Conservation (phyloP, 2,888 invertebrate genomes). For the Drosophila helvetica region DNA sequence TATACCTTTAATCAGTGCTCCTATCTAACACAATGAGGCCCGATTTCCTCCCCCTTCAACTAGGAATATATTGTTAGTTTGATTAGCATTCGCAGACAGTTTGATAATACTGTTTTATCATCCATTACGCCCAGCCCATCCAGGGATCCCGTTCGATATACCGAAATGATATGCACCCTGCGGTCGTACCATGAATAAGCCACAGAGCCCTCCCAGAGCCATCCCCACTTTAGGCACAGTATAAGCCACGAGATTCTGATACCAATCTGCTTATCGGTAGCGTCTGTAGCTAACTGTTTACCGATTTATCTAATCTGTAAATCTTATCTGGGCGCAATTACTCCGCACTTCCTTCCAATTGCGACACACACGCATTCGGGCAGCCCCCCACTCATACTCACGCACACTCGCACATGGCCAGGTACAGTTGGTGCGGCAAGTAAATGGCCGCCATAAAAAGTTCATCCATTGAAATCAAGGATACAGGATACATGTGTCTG, state of each 20-base stretch:
- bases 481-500: conserved; percentile 1
- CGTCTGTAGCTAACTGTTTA: conserved; percentile 33
- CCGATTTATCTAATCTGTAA: conserved; percentile 60
- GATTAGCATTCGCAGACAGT: neutral
- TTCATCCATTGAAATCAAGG: conserved; percentile 21
- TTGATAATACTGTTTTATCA: neutral
- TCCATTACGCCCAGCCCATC: neutral
- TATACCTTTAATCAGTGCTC: too few species aligned
- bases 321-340: conserved; percentile 41
- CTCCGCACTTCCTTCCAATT: conserved; percentile 38
- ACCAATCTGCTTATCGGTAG: conserved; percentile 31
- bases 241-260: conserved; percentile 26
- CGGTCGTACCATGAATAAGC: neutral
- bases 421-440: conserved; percentile 15
- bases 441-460: conserved; percentile 36
- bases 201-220: neutral
- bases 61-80: too few species aligned
- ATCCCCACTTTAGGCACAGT: neutral
- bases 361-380: conserved; percentile 16
- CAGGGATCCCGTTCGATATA: neutral
- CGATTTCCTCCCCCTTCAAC: too few species aligned
- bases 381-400: conserved; percentile 5
- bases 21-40: too few species aligned
- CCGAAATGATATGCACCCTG: conserved; percentile 6
- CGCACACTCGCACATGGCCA: neutral